phyloP scores from a whole-genome alignment of 2,797 vertebrate genomes.

The Tachyglossus aculeatus region DNA sequence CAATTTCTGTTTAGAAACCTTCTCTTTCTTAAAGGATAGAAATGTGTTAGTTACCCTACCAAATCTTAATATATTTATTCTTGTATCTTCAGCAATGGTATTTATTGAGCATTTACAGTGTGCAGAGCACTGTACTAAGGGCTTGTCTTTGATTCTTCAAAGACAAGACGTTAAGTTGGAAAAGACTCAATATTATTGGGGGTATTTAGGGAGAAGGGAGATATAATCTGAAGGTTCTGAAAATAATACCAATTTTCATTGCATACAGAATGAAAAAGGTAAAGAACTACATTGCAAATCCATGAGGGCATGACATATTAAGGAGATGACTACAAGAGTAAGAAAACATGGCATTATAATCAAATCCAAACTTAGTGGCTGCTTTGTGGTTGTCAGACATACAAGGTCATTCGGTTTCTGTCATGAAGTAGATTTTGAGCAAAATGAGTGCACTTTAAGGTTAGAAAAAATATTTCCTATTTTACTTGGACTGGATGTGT shows the following conservation, averaged over 20 bases:
- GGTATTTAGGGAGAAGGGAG: too few species aligned
- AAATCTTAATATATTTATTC: too few species aligned
- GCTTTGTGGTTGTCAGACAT: slow-evolving; percentile 53
- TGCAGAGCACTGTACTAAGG: too few species aligned
- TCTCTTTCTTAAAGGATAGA: too few species aligned
- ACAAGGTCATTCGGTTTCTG: slow-evolving; percentile 49
- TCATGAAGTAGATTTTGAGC: slow-evolving; percentile 44
- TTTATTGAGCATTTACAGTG: too few species aligned
- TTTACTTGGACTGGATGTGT: background rate
- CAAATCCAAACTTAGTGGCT: slow-evolving; percentile 63
- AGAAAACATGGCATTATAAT: slow-evolving; percentile 57
- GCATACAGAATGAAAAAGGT: slow-evolving; percentile 32
- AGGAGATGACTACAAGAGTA: slow-evolving; percentile 56
- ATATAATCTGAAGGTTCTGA: too few species aligned
- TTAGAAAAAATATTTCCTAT: slow-evolving; percentile 14
- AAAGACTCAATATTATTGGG: too few species aligned
- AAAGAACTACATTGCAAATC: slow-evolving; percentile 55
- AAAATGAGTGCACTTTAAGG: slow-evolving; percentile 53
- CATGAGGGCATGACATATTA: slow-evolving; percentile 49
- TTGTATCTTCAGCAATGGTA: too few species aligned
- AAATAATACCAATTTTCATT: slow-evolving; percentile 38
- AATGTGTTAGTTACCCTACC: too few species aligned
- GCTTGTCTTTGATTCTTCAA: too few species aligned
- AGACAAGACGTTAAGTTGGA: too few species aligned
- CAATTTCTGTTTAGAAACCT: too few species aligned